Conservation (phyloP, 2,797 vertebrate species). For the Mallotus villosus region DNA sequence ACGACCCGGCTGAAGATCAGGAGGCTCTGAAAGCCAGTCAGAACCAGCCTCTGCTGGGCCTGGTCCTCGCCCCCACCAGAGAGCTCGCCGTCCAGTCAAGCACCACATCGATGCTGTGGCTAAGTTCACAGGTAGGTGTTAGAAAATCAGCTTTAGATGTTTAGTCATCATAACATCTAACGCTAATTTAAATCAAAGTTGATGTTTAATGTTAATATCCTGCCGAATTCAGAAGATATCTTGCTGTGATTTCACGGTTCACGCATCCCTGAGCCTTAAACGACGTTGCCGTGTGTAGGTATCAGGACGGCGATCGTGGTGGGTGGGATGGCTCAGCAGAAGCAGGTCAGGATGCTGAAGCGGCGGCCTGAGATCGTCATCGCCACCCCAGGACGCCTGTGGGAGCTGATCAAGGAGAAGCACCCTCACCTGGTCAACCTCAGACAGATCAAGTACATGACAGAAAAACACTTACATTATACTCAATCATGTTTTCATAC, state of each 20-base stretch:
- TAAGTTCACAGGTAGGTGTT: conserved; percentile 83
- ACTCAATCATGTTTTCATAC: too few species aligned
- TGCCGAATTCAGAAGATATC: too few species aligned
- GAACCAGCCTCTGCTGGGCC: conserved; percentile 83
- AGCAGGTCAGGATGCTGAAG: conserved; percentile 87
- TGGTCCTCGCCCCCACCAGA: conserved; percentile 93
- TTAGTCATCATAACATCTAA: too few species aligned
- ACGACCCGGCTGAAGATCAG: background rate
- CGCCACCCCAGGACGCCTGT: conserved; percentile 93
- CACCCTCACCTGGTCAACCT: conserved; percentile 88
- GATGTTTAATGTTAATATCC: too few species aligned
- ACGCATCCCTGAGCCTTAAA: background rate
- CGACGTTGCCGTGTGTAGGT: conserved; percentile 64
- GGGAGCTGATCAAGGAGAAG: conserved; percentile 90
- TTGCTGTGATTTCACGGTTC: too few species aligned
- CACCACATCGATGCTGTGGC: conserved; percentile 94
- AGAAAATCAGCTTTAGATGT: background rate
- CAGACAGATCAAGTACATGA: conserved; percentile 54
- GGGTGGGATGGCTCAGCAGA: conserved; percentile 93
- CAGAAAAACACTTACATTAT: too few species aligned
- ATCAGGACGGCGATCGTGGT: conserved; percentile 90
- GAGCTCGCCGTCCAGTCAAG: conserved; percentile 97
- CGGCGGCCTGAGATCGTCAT: conserved; percentile 89
- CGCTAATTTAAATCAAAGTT: too few species aligned
- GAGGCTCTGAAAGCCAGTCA: conserved; percentile 10